phyloP scores from a whole-genome alignment of 2,888 invertebrate species.

The Dynastes grantii region DNA sequence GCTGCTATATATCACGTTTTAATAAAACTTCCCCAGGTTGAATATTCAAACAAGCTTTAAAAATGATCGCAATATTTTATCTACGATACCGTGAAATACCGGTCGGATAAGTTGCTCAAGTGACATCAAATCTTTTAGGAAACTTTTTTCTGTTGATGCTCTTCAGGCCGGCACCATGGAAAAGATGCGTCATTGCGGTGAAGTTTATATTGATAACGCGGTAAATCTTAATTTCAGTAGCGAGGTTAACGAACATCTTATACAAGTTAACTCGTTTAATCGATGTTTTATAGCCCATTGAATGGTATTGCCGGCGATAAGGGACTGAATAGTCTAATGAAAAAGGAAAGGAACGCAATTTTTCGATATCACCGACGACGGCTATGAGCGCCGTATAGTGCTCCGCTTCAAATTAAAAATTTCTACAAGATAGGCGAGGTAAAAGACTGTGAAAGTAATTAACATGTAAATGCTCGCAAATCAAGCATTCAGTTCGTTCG shows the following conservation, averaged over 20 bases:
- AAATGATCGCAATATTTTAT: slow-evolving; percentile 47
- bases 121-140: slow-evolving; percentile 39
- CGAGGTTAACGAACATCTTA: slow-evolving; percentile 41
- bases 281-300: slow-evolving; percentile 44
- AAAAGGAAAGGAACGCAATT: slow-evolving; percentile 30
- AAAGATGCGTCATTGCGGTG: slow-evolving; percentile 20
- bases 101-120: slow-evolving; percentile 33
- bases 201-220: slow-evolving; percentile 44
- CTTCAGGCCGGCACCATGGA: slow-evolving; percentile 21
- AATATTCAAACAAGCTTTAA: slow-evolving; percentile 45
- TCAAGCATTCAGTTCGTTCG: slow-evolving; percentile 64
- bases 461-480: slow-evolving; percentile 67
- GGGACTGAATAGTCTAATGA: slow-evolving; percentile 40
- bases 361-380: slow-evolving; percentile 3
- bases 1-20: slow-evolving; percentile 42
- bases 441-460: slow-evolving; percentile 59
- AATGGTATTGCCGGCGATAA: slow-evolving; percentile 40
- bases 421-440: slow-evolving; percentile 44
- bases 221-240: slow-evolving; percentile 33
- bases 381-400: slow-evolving; percentile 7
- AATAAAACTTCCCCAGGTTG: slow-evolving; percentile 47
- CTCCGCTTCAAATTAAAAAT: slow-evolving; percentile 44
- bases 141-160: slow-evolving; percentile 20
- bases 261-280: slow-evolving; percentile 40
- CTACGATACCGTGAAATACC: slow-evolving; percentile 30